These are phyloP conservation scores for Distichodus sexfasciatus DNA, from an alignment of 2,797 vertebrate genomes.

Conservation along the genomic window DNA sequence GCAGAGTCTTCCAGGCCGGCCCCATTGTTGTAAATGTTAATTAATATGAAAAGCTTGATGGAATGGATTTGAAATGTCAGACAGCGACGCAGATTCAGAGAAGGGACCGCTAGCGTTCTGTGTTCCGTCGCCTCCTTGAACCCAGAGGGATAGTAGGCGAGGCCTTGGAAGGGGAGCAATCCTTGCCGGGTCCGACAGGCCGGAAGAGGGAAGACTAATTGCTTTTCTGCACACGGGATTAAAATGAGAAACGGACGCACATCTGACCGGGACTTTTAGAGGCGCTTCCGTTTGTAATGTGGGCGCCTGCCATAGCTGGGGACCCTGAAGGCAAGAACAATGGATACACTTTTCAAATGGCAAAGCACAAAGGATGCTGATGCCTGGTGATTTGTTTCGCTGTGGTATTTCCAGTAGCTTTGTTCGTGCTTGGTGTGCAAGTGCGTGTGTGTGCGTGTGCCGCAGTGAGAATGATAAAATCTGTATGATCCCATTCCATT, in stretches of 20 bases:
- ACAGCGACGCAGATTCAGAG: slow-evolving; percentile 6
- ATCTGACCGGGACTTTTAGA: neutral
- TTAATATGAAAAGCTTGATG: slow-evolving; percentile 42
- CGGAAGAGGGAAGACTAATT: neutral
- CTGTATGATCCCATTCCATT: slow-evolving; percentile 8
- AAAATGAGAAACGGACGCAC: slow-evolving; percentile 3
- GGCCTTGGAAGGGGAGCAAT: neutral
- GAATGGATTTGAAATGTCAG: slow-evolving; percentile 54
- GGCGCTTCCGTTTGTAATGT: neutral
- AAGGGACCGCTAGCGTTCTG: slow-evolving; percentile 14
- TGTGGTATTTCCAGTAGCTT: slow-evolving; percentile 4
- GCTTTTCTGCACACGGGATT: slow-evolving; percentile 3
- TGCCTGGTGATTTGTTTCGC: neutral
- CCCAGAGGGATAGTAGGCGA: neutral
- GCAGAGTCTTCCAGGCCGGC: neutral
- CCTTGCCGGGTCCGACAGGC: no score
- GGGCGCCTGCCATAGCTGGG: neutral
- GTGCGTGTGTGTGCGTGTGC: neutral
- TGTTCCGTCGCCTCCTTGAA: slow-evolving; percentile 4
- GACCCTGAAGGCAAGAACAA: neutral
- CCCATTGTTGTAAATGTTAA: slow-evolving; percentile 37
- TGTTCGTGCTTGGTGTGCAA: neutral
- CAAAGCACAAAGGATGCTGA: neutral
- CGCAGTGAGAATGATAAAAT: neutral
- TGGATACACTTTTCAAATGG: slow-evolving; percentile 8